phyloP scores from a whole-genome alignment of 2,113 vertebrate species.

The Vulpes ferrilata region DNA sequence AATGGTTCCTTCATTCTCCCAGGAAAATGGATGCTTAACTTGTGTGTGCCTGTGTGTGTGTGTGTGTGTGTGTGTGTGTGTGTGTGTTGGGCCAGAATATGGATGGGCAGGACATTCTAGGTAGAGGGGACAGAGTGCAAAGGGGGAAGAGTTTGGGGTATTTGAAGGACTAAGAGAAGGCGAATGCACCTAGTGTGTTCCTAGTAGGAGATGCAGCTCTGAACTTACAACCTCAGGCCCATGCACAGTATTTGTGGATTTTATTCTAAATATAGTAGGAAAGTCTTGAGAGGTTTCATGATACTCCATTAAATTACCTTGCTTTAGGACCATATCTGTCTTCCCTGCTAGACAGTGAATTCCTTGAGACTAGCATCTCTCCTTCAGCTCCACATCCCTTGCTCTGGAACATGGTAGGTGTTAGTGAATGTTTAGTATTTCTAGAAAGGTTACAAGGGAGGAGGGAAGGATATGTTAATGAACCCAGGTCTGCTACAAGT shows the following conservation, averaged over 20 bases:
- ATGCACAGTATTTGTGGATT: background rate
- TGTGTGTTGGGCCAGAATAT: background rate
- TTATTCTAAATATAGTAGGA: background rate
- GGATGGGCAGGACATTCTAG: background rate
- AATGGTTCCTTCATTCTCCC: background rate
- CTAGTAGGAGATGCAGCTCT: background rate
- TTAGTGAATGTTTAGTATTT: background rate
- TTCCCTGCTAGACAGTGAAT: background rate
- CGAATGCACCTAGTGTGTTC: background rate
- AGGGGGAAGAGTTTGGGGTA: background rate
- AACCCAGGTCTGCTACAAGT: conserved; percentile 13
- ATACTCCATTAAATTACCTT: background rate
- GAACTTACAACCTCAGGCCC: background rate
- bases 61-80: background rate
- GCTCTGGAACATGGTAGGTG: background rate
- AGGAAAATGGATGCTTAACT: background rate
- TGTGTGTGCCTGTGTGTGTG: background rate
- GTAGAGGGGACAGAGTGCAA: background rate
- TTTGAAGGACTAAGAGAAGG: background rate
- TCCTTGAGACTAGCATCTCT: background rate
- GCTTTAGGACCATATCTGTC: background rate
- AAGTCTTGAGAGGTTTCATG: background rate
- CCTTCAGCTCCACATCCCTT: background rate
- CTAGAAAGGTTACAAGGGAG: background rate
- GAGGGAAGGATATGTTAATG: background rate